A percentile compares a stretch with the other conserved stretches of the same genome.
Conservation (phyloP, 2,888 invertebrate genomes). For the Diarsia rubi region DNA sequence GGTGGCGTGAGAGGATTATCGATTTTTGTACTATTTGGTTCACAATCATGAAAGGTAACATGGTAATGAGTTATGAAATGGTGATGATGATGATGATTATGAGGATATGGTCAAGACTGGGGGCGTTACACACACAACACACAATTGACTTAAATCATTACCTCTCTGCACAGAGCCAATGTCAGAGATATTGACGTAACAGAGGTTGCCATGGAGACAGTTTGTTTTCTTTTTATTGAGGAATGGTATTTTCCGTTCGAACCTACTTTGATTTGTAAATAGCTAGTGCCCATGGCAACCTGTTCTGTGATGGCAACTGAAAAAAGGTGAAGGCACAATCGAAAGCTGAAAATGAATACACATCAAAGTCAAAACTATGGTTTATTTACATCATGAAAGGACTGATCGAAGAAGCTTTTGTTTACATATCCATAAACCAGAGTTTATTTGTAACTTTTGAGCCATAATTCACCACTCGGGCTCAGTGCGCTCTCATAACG, state of each 20-base stretch:
- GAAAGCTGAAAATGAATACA: neutral
- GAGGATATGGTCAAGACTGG: neutral
- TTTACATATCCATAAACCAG: too few relatives aligned
- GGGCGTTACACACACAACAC: too few relatives aligned
- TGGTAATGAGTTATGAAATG: neutral
- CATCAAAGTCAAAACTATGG: too few relatives aligned
- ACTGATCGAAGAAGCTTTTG: too few relatives aligned
- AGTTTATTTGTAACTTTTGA: too few relatives aligned
- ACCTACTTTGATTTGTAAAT: neutral
- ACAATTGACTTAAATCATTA: slow-evolving; percentile 3
- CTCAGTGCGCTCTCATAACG: too few relatives aligned
- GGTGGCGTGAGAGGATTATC: neutral
- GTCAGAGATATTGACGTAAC: slow-evolving; percentile 41
- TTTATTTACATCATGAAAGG: too few relatives aligned
- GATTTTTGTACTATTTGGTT: neutral
- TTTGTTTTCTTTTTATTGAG: neutral
- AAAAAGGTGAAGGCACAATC: neutral
- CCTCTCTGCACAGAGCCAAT: slow-evolving; percentile 4
- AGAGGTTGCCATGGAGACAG: slow-evolving; percentile 51
- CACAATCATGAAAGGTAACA: slow-evolving; percentile 15
- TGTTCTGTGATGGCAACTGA: too few relatives aligned
- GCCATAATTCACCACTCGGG: too few relatives aligned
- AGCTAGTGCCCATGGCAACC: neutral
- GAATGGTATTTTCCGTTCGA: neutral
- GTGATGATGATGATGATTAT: neutral